A percentile compares a stretch with the other conserved stretches of the same genome.
Evolutionary conservation across 35 echinoderm and acorn worm genomes (phyloP).

Genomic region (Eucidaris tribuloides): DNA sequence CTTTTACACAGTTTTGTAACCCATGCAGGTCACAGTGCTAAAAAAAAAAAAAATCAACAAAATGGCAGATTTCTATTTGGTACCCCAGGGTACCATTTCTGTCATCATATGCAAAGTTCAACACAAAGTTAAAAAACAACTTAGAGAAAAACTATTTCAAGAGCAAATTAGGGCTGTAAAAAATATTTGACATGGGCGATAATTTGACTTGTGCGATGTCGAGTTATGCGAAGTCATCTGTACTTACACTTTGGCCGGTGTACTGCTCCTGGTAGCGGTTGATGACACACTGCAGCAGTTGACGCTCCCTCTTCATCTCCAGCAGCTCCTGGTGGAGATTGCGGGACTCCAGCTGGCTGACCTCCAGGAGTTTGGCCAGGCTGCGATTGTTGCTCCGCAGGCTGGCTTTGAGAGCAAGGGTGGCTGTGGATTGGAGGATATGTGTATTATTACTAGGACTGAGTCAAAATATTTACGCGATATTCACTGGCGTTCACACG

Average conservation of each 20-base stretch:
- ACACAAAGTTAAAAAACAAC: too few species aligned
- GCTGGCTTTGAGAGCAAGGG: slow-evolving; percentile 38
- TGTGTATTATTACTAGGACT: neutral
- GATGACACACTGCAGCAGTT: neutral
- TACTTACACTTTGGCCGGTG: neutral
- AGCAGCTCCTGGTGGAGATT: slow-evolving; percentile 16
- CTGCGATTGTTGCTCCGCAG: slow-evolving; percentile 49
- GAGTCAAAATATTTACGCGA: neutral
- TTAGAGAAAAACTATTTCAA: too few species aligned
- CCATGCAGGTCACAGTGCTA: too few species aligned
- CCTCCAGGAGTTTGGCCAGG: slow-evolving; percentile 48
- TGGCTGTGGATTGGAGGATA: neutral
- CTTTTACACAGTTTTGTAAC: too few species aligned
- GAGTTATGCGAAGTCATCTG: too few species aligned
- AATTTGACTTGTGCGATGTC: too few species aligned
- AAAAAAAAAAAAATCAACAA: too few species aligned
- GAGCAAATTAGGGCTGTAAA: too few species aligned
- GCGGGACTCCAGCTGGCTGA: neutral
- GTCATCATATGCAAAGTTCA: too few species aligned
- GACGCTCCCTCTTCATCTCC: slow-evolving; percentile 9
- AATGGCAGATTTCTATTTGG: too few species aligned
- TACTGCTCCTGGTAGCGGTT: neutral
- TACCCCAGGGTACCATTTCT: too few species aligned
- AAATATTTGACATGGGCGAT: too few species aligned
- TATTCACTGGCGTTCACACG: neutral